phyloP scores from a whole-genome alignment of 2,113 vertebrate genomes.

The Orthonyx spaldingii region DNA sequence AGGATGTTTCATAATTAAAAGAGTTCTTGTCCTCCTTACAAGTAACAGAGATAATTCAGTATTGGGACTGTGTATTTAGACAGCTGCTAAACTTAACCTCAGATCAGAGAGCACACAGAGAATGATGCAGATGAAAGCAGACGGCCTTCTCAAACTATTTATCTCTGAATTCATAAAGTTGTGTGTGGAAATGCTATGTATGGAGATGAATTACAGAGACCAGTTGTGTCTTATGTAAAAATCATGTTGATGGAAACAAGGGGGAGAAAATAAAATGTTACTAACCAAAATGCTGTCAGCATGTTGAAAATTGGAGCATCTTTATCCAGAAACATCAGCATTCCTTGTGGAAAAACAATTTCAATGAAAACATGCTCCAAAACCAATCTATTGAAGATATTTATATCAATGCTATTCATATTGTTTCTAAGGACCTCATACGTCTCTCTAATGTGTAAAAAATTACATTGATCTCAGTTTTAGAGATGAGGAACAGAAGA shows the following conservation, averaged over 20 bases:
- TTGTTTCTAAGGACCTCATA: neutral
- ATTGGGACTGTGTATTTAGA: neutral
- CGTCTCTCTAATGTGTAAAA: neutral
- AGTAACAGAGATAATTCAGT: neutral
- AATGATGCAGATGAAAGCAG: constrained; percentile 21
- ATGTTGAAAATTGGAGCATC: neutral
- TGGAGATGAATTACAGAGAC: neutral
- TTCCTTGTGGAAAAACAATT: neutral
- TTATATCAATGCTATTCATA: neutral
- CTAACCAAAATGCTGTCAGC: neutral
- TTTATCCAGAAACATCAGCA: neutral
- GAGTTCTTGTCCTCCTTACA: neutral
- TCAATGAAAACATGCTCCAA: neutral
- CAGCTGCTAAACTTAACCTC: neutral
- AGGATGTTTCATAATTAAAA: neutral
- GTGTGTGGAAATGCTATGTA: neutral
- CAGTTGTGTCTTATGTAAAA: neutral
- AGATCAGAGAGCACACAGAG: neutral
- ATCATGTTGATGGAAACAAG: neutral
- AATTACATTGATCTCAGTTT: neutral
- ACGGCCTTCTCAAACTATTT: neutral
- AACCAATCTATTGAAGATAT: neutral
- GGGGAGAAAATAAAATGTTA: neutral
- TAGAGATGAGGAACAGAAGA: neutral
- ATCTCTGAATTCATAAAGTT: neutral